Evolutionary conservation across 2,888 invertebrate species (phyloP).

Genomic region (Ormia ochracea): DNA sequence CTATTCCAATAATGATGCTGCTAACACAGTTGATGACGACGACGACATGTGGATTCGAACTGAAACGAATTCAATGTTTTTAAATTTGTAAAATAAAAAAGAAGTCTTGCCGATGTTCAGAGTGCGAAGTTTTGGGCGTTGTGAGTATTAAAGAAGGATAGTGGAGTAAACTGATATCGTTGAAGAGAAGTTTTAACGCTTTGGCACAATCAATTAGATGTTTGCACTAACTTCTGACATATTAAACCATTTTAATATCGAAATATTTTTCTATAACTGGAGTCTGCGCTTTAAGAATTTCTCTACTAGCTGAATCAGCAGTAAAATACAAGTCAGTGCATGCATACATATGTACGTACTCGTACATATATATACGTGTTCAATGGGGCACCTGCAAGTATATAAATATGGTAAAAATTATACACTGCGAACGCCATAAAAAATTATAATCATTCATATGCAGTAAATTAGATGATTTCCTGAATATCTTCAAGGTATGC

Average conservation of each 20-base stretch:
- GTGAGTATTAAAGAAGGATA: neutral
- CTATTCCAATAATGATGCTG: slow-evolving; percentile 21
- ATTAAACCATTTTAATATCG: no score
- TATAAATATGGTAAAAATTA: no score
- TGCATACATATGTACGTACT: no score
- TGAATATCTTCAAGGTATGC: no score
- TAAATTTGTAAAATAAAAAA: neutral
- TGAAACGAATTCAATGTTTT: neutral
- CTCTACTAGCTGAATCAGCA: neutral
- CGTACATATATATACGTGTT: no score
- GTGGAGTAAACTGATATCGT: neutral
- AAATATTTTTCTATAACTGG: neutral
- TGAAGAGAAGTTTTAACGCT: slow-evolving; percentile 34
- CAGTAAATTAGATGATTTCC: no score
- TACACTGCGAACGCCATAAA: no score
- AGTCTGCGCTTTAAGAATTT: slow-evolving; percentile 25
- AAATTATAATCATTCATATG: no score
- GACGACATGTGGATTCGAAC: neutral
- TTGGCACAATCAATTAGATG: neutral
- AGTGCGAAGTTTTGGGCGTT: slow-evolving; percentile 39
- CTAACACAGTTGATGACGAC: neutral
- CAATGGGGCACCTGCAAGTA: no score
- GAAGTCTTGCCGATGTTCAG: slow-evolving; percentile 4
- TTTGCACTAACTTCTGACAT: neutral
- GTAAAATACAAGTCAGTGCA: neutral